These are phyloP conservation scores for Amazona vittata DNA, from an alignment of 2,113 vertebrate species.

Conservation along the genomic window DNA sequence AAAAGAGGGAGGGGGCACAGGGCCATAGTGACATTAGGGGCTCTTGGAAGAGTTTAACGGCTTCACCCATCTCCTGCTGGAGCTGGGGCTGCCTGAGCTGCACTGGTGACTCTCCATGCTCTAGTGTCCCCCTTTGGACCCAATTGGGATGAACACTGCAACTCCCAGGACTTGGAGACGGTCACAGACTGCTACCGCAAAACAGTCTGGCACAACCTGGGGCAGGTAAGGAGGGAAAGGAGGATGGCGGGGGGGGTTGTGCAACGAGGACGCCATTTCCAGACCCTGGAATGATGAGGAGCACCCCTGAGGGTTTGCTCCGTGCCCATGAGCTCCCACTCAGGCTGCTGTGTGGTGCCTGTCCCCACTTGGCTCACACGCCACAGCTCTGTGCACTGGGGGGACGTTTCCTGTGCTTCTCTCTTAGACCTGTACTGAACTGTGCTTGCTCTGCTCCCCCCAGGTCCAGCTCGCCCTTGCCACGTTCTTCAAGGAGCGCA, in stretches of 20 bases:
- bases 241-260: neutral
- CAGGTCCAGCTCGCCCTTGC: neutral
- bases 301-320: neutral
- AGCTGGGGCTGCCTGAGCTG: neutral
- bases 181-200: neutral
- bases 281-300: neutral
- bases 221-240: neutral
- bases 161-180: neutral
- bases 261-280: neutral
- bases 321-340: neutral
- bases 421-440: neutral
- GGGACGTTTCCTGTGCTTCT: neutral
- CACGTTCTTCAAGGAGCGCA: neutral
- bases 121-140: neutral
- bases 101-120: neutral
- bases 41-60: neutral
- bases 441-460: neutral
- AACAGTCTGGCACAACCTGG: neutral
- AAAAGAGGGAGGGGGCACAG: neutral
- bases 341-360: neutral
- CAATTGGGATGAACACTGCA: neutral
- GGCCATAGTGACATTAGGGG: neutral
- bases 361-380: neutral
- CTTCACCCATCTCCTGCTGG: neutral
- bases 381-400: neutral